Evolutionary conservation across 2,797 vertebrate species (phyloP).

Genomic region (Microctenopoma steveboyesi): DNA sequence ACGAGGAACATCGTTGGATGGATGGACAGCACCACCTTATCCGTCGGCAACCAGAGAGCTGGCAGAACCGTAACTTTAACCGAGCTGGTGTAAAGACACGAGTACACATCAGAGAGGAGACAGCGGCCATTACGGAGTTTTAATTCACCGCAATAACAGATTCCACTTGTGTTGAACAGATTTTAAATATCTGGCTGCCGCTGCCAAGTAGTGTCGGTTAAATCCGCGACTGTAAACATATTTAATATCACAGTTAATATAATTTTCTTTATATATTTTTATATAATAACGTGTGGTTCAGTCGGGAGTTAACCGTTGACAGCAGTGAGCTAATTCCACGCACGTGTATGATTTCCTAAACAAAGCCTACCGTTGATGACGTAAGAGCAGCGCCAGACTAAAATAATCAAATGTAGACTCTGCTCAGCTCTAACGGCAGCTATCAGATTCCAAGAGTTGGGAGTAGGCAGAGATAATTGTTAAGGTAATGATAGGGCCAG

Average conservation of each 20-base stretch:
- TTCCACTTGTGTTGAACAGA: neutral
- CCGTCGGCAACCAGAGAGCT: conserved; percentile 6
- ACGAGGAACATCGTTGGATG: conserved; percentile 32
- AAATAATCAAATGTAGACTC: conserved; percentile 62
- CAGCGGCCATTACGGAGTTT: conserved; percentile 26
- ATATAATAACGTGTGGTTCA: neutral
- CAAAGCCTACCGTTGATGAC: conserved; percentile 63
- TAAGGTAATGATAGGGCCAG: neutral
- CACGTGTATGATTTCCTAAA: conserved; percentile 58
- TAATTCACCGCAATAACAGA: neutral
- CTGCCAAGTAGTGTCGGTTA: neutral
- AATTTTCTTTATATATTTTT: no score
- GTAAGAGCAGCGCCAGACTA: conserved; percentile 51
- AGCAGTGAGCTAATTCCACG: neutral
- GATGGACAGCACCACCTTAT: conserved; percentile 9
- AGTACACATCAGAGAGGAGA: conserved; percentile 8
- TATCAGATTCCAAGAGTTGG: no score
- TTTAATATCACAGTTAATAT: neutral
- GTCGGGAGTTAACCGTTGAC: neutral
- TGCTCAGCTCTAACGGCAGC: fast-evolving
- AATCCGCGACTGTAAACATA: neutral
- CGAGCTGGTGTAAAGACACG: conserved; percentile 6
- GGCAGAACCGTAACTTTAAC: neutral
- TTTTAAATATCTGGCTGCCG: neutral
- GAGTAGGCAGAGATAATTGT: neutral